phyloP scores from a whole-genome alignment of 2,797 vertebrate species.

The Mico argentatus region DNA sequence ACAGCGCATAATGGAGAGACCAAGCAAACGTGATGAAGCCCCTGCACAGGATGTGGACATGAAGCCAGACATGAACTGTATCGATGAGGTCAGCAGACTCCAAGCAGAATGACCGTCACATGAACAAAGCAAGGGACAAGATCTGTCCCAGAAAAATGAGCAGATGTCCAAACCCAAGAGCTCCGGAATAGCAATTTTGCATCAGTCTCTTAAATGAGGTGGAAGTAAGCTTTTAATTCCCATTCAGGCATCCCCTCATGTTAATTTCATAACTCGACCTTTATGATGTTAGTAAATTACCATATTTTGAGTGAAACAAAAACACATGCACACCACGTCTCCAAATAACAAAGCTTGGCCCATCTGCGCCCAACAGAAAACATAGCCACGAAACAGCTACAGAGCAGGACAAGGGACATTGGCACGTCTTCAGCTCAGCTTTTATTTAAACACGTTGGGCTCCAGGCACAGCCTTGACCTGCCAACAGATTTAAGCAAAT shows the following conservation, averaged over 20 bases:
- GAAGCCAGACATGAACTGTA: not conserved
- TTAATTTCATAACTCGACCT: conserved; percentile 57
- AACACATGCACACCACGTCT: not conserved
- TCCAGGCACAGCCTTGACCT: conserved; percentile 14
- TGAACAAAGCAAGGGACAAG: not conserved
- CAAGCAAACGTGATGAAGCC: not conserved
- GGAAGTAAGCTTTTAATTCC: conserved; percentile 48
- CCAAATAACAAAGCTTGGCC: not conserved
- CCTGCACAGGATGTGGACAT: not conserved
- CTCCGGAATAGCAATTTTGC: not conserved
- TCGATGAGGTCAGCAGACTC: not conserved
- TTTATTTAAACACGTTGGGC: conserved; percentile 43
- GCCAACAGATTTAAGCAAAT: conserved; percentile 37
- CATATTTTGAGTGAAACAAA: conserved; percentile 20
- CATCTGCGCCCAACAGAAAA: not conserved
- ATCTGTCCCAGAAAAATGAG: conserved; percentile 51
- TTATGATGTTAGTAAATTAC: conserved; percentile 20
- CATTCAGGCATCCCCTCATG: not conserved
- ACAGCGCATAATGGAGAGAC: not conserved
- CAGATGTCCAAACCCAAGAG: conserved; percentile 13
- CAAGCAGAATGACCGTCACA: not conserved
- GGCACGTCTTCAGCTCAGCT: not conserved
- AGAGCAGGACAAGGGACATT: not conserved
- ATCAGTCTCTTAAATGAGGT: conserved; percentile 33
- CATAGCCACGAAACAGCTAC: not conserved